Conservation (phyloP, 2,113 vertebrate species). For the Fulica atra region DNA sequence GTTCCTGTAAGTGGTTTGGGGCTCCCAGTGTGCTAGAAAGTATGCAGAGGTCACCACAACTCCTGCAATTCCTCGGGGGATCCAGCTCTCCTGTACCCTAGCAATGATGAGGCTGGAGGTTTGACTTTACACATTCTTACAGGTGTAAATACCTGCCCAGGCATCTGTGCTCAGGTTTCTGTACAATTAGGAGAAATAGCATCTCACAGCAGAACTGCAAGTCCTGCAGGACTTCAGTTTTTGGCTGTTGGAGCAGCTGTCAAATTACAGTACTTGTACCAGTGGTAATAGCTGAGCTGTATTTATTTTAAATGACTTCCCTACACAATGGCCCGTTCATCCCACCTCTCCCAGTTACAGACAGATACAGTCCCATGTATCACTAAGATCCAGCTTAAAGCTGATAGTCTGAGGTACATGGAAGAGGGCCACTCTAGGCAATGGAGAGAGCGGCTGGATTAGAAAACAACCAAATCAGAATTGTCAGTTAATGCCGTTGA, state of each 20-base stretch:
- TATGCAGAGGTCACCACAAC: accelerated
- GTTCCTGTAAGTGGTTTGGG: background rate
- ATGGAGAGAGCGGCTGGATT: background rate
- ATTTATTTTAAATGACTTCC: background rate
- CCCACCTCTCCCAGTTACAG: background rate
- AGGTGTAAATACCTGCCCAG: background rate
- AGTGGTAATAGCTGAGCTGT: background rate
- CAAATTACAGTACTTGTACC: background rate
- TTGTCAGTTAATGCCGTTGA: background rate
- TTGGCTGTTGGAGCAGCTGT: background rate
- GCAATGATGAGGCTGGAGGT: background rate
- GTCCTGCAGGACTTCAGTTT: background rate
- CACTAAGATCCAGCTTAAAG: background rate
- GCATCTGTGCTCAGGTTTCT: background rate
- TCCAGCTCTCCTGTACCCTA: background rate
- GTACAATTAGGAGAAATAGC: accelerated
- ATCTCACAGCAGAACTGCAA: accelerated
- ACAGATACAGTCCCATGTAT: background rate
- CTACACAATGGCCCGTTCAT: background rate
- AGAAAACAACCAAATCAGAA: background rate
- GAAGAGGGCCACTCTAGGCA: background rate
- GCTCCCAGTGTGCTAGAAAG: background rate
- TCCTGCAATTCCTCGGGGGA: background rate
- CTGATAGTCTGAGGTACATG: background rate
- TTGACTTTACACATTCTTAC: accelerated